Evolutionary conservation across 2,888 invertebrate species (phyloP).

Genomic region (Lepidocyrtinus sp.): DNA sequence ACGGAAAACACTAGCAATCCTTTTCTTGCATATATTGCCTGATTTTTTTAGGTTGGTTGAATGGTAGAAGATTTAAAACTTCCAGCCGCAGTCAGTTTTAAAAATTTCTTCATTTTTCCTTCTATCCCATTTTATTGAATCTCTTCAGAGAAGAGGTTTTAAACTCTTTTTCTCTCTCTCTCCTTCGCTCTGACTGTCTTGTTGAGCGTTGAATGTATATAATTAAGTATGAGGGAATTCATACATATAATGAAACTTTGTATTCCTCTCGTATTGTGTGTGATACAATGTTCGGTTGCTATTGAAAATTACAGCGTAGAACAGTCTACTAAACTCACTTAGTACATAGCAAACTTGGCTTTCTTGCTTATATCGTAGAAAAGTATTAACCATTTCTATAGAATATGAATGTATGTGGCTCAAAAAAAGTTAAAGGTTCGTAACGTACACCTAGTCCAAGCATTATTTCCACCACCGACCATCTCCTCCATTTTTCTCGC

Average conservation of each 20-base stretch:
- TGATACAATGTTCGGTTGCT: slow-evolving; percentile 37
- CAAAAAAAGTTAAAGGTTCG: no score
- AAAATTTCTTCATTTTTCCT: background rate
- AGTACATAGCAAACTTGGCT: no score
- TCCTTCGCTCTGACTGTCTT: slow-evolving; percentile 53
- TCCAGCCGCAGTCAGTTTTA: background rate
- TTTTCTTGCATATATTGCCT: background rate
- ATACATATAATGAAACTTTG: background rate
- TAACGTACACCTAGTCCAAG: no score
- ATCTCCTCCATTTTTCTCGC: background rate
- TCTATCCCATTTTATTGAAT: slow-evolving; percentile 7
- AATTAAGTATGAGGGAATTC: slow-evolving; percentile 5
- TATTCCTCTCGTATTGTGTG: background rate
- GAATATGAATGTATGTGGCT: no score
- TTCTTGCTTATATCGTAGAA: no score
- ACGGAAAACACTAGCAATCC: slow-evolving; percentile 1
- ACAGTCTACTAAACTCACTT: no score
- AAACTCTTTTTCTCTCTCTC: slow-evolving; percentile 56
- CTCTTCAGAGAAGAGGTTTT: slow-evolving; percentile 53
- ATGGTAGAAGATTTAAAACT: background rate
- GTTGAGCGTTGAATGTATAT: slow-evolving; percentile 27
- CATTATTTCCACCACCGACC: background rate
- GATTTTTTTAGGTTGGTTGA: background rate
- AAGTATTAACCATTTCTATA: no score
- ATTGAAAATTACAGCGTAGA: slow-evolving; percentile 1